Evolutionary conservation across 92 coral and sea anemone species (phyloP).

Genomic region (Bergia puertoricense): DNA sequence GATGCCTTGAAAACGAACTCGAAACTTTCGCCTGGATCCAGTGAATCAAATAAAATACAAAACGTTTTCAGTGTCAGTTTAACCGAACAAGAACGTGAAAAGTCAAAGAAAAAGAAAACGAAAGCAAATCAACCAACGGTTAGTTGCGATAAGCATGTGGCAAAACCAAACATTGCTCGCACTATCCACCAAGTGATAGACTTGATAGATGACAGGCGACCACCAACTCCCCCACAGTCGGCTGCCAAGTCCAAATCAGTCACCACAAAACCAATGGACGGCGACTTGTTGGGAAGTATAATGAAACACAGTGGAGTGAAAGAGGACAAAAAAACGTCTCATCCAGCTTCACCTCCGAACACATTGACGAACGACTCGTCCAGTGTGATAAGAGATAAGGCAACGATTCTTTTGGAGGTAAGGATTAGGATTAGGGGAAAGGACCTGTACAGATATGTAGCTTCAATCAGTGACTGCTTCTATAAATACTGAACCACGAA

Average conservation of each 20-base stretch:
- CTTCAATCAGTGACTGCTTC: too few relatives aligned
- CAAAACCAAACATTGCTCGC: neutral
- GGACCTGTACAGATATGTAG: neutral
- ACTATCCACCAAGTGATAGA: neutral
- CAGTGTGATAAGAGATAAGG: conserved; percentile 5
- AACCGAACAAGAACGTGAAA: neutral
- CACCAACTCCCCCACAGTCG: neutral
- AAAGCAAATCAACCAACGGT: neutral
- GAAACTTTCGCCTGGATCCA: neutral
- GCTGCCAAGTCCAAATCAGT: neutral
- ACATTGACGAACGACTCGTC: neutral
- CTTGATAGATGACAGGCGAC: neutral
- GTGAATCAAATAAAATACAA: neutral
- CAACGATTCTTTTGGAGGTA: conserved; percentile 22
- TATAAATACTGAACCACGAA: too few relatives aligned
- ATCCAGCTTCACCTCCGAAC: neutral
- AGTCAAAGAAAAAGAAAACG: neutral
- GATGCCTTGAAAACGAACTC: neutral
- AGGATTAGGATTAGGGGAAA: neutral
- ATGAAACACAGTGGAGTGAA: conserved; percentile 43
- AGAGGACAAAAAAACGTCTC: conserved; percentile 24
- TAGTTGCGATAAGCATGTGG: neutral
- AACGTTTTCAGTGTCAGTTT: neutral
- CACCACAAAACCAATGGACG: conserved; percentile 36
- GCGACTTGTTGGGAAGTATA: conserved; percentile 60